Evolutionary conservation across 2,888 invertebrate genomes (phyloP).

Genomic region (Calameuta filiformis): DNA sequence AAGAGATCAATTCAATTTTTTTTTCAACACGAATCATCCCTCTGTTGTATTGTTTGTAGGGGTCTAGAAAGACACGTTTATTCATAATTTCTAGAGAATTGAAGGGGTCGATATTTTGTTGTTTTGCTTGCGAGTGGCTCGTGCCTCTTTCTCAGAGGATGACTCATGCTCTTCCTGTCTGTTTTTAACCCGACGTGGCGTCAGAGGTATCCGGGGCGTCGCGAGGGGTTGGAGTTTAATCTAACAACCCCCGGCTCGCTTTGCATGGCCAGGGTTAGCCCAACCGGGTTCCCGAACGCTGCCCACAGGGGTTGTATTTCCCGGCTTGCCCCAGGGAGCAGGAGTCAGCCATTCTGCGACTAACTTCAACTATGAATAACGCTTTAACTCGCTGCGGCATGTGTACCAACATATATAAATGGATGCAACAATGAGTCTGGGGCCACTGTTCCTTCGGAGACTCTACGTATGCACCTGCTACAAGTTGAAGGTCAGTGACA

Average conservation of each 20-base stretch:
- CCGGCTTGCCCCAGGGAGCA: slow-evolving; percentile 25
- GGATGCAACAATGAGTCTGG: neutral
- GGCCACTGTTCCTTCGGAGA: neutral
- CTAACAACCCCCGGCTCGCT: slow-evolving; percentile 62
- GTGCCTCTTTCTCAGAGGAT: slow-evolving; percentile 41
- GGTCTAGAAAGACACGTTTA: neutral
- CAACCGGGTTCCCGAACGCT: slow-evolving; percentile 27
- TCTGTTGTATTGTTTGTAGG: neutral
- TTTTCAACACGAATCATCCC: neutral
- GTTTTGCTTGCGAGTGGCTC: slow-evolving; percentile 38
- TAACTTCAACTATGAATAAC: slow-evolving; percentile 50
- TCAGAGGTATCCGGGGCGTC: slow-evolving; percentile 56
- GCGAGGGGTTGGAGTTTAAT: slow-evolving; percentile 62
- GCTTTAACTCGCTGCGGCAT: slow-evolving; percentile 23
- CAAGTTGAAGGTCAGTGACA: neutral
- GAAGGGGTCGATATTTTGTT: slow-evolving; percentile 9
- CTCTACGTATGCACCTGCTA: neutral
- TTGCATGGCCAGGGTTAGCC: slow-evolving; percentile 54
- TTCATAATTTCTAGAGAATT: neutral
- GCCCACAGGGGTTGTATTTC: slow-evolving; percentile 55
- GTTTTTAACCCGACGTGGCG: slow-evolving; percentile 59
- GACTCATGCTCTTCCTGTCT: slow-evolving; percentile 59
- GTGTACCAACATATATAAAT: neutral
- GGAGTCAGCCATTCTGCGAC: slow-evolving; percentile 41
- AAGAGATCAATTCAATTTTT: neutral